phyloP scores from a whole-genome alignment of 1,140 invertebrate species.

The Ceratosolen fusciceps region DNA sequence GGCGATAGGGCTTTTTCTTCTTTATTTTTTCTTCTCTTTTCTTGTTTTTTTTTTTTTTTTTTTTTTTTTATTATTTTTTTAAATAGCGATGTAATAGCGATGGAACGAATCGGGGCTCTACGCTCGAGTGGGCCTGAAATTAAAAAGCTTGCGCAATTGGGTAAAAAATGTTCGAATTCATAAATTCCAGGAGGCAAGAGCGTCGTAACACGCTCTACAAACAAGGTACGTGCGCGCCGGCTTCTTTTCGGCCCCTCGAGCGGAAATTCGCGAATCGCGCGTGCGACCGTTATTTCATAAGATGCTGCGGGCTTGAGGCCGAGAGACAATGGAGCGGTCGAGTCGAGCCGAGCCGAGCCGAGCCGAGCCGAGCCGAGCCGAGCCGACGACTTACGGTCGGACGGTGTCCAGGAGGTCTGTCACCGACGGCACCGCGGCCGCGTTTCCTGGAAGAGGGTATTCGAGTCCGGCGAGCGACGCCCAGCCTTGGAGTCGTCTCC shows the following conservation, averaged over 20 bases:
- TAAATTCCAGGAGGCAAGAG: background rate
- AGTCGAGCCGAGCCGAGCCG: too few relatives aligned
- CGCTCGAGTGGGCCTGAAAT: background rate
- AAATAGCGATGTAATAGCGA: background rate
- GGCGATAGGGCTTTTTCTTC: background rate
- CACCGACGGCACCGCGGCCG: constrained; percentile 54
- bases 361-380: too few relatives aligned
- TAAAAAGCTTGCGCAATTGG: constrained; percentile 14
- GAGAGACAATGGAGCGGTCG: constrained; percentile 19
- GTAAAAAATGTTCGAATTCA: constrained; percentile 2
- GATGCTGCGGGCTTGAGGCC: background rate
- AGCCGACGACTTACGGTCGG: constrained; percentile 28
- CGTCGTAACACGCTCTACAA: background rate
- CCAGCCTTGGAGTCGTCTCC: constrained; percentile 40
- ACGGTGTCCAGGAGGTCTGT: background rate
- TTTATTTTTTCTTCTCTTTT: too few relatives aligned
- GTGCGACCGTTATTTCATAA: constrained; percentile 1
- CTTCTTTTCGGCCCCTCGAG: too few relatives aligned
- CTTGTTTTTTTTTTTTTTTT: too few relatives aligned
- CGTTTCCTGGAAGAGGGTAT: constrained; percentile 64
- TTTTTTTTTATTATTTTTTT: too few relatives aligned
- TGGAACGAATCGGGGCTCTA: constrained; percentile 1
- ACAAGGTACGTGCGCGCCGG: background rate
- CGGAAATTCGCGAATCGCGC: background rate
- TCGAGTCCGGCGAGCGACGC: constrained; percentile 52